phyloP scores from a whole-genome alignment of 1,140 invertebrate species.

The Drosophila subobscura region DNA sequence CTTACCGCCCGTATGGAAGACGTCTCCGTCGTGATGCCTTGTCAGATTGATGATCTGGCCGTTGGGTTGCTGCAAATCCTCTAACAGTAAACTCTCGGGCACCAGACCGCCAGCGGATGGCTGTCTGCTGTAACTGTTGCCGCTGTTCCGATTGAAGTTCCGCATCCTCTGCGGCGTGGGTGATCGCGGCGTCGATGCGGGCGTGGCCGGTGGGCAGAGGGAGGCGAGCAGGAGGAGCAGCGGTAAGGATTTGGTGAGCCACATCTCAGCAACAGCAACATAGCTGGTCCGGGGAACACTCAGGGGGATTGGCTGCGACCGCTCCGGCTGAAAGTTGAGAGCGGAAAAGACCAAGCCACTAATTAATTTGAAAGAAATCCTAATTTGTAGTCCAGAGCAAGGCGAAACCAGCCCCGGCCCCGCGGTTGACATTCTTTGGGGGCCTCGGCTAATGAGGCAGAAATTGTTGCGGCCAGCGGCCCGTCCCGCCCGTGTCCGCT shows the following conservation, averaged over 20 bases:
- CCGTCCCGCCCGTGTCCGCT: conserved; percentile 34
- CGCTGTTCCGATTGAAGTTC: conserved; percentile 22
- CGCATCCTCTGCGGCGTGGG: conserved; percentile 23
- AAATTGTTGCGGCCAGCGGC: conserved; percentile 66
- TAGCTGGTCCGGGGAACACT: conserved; percentile 47
- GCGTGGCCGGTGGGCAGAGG: conserved; percentile 23
- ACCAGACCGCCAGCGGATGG: conserved; percentile 46
- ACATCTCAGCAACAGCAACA: conserved; percentile 66
- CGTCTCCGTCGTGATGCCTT: conserved; percentile 85
- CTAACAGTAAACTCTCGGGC: conserved; percentile 77
- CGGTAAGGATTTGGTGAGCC: conserved; percentile 52
- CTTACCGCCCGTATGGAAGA: conserved; percentile 85
- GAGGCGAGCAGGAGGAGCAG: conserved; percentile 30
- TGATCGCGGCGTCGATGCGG: conserved; percentile 23
- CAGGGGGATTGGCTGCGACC: conserved; percentile 28
- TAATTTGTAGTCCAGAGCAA: conserved; percentile 34
- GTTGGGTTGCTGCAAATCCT: conserved; percentile 71
- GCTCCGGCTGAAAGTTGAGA: conserved; percentile 28
- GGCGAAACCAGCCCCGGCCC: conserved; percentile 8
- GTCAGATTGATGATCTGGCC: conserved; percentile 83
- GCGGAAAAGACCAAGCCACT: conserved; percentile 21
- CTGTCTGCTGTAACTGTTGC: conserved; percentile 14
- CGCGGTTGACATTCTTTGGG: conserved; percentile 69
- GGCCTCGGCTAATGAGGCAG: conserved; percentile 62
- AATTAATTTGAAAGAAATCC: conserved; percentile 66